Evolutionary conservation across 92 coral and sea anemone genomes (phyloP).

Genomic region (Porites lobata): DNA sequence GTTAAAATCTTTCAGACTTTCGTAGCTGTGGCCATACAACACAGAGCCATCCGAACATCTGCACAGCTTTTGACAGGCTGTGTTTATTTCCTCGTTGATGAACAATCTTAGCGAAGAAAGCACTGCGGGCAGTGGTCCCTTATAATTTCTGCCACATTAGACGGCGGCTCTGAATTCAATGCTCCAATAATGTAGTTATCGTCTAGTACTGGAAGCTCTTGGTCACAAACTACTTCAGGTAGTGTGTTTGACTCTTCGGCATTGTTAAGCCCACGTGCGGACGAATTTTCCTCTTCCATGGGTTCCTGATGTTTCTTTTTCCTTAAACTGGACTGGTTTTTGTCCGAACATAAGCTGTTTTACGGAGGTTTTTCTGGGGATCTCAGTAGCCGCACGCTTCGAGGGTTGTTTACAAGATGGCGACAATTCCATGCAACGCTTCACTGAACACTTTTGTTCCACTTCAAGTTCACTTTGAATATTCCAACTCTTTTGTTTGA

Average conservation of each 20-base stretch:
- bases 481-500: slow-evolving; percentile 41
- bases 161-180: too few species aligned
- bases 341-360: too few species aligned
- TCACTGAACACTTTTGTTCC: slow-evolving; percentile 32
- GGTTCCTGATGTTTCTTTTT: background rate
- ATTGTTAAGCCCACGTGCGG: background rate
- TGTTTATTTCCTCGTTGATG: slow-evolving; percentile 24
- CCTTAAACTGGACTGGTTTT: too few species aligned
- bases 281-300: slow-evolving; percentile 9
- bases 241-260: too few species aligned
- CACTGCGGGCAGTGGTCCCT: slow-evolving; percentile 19
- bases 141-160: slow-evolving; percentile 25
- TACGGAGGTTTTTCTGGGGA: slow-evolving; percentile 18
- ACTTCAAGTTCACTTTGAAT: slow-evolving; percentile 17
- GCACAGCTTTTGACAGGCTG: slow-evolving; percentile 37
- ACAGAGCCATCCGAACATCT: slow-evolving; percentile 37
- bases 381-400: slow-evolving; percentile 45
- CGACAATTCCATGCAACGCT: slow-evolving; percentile 57
- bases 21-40: slow-evolving; percentile 49
- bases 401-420: slow-evolving; percentile 51
- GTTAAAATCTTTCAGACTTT: slow-evolving; percentile 46
- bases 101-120: slow-evolving; percentile 23
- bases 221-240: too few species aligned
- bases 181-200: too few species aligned
- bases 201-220: too few species aligned